These are phyloP conservation scores for Himalopsyche japonica DNA, from an alignment of 2,888 invertebrate species.

Conservation along the genomic window DNA sequence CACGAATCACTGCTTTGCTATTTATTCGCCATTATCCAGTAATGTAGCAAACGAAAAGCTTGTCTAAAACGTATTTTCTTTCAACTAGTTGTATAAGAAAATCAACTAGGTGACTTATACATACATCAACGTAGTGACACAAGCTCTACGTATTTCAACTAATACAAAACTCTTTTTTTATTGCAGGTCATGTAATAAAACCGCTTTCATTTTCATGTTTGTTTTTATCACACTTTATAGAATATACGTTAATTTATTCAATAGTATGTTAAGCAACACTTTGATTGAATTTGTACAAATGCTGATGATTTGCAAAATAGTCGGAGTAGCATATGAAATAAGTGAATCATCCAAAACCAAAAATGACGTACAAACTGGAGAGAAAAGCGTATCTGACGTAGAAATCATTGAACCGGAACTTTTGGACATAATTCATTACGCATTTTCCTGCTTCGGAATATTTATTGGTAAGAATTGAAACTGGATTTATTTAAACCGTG, in stretches of 20 bases:
- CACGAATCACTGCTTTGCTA: too few relatives aligned
- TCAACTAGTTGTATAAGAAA: too few relatives aligned
- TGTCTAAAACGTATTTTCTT: too few relatives aligned
- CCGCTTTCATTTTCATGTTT: conserved; percentile 10
- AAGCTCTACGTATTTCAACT: too few relatives aligned
- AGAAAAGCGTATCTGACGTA: not conserved
- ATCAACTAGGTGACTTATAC: too few relatives aligned
- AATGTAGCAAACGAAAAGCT: too few relatives aligned
- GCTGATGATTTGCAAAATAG: conserved; percentile 2
- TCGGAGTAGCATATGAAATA: conserved; percentile 22
- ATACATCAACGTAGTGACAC: too few relatives aligned
- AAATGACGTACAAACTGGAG: not conserved
- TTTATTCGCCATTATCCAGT: too few relatives aligned
- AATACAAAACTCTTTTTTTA: not conserved
- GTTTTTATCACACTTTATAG: conserved; percentile 4
- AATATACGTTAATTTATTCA: not conserved
- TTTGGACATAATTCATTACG: conserved; percentile 12
- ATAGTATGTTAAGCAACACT: not conserved
- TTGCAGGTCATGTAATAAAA: not conserved
- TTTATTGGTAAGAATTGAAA: not conserved
- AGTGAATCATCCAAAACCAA: not conserved
- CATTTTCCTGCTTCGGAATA: conserved; percentile 11
- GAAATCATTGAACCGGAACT: not conserved
- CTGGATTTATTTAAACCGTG: too few relatives aligned
- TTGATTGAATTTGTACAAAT: not conserved